Percentiles rank a stretch among this genome's conserved stretches.
Evolutionary conservation across 2,888 invertebrate genomes (phyloP).

Genomic region (Scaptomyza flava): DNA sequence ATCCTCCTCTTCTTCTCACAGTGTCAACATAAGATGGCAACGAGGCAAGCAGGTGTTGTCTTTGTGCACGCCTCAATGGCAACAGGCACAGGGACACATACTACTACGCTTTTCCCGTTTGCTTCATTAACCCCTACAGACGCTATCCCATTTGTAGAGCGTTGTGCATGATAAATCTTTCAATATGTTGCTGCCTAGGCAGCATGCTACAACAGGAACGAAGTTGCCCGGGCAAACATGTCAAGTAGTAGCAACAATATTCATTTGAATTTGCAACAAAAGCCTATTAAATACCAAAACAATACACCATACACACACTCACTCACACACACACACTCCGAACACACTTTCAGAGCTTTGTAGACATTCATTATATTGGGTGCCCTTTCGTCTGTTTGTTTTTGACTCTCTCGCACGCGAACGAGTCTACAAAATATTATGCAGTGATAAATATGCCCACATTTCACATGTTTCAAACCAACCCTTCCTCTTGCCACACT

Average conservation of each 20-base stretch:
- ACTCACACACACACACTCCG: conserved; percentile 20
- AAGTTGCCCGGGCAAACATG: conserved; percentile 48
- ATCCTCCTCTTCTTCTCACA: conserved; percentile 10
- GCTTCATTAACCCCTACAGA: conserved; percentile 43
- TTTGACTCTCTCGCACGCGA: conserved; percentile 37
- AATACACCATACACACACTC: conserved; percentile 35
- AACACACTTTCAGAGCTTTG: conserved; percentile 23
- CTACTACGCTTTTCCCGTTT: conserved; percentile 16
- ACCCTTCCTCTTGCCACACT: neutral
- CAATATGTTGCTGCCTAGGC: conserved; percentile 54
- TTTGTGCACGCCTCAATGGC: conserved; percentile 51
- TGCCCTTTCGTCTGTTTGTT: conserved; percentile 40
- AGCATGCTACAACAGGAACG: conserved; percentile 15
- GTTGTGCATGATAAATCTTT: conserved; percentile 68
- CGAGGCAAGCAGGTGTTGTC: conserved; percentile 43
- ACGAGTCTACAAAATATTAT: conserved; percentile 67
- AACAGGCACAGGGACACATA: conserved; percentile 30
- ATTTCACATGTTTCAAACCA: conserved; percentile 27
- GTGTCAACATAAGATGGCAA: conserved; percentile 64
- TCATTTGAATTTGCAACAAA: conserved; percentile 73
- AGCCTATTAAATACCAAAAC: conserved; percentile 72
- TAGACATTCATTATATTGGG: conserved; percentile 32
- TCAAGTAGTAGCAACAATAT: conserved; percentile 55
- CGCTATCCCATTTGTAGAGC: conserved; percentile 3
- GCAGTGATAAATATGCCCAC: conserved; percentile 63